Conservation (phyloP, 2,113 vertebrate species). For the Lophius piscatorius region DNA sequence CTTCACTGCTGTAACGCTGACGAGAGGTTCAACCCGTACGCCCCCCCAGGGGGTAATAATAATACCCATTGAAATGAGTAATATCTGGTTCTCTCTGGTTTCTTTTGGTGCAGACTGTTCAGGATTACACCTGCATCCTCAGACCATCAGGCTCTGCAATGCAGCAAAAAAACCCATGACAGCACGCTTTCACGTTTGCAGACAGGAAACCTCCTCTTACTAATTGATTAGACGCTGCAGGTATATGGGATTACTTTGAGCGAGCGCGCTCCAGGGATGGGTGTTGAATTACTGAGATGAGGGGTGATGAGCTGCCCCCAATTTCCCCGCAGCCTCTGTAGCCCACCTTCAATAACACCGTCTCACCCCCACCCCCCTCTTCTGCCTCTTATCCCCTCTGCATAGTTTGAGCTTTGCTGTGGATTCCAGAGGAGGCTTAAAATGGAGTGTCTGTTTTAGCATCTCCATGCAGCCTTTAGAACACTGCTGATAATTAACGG, state of each 20-base stretch:
- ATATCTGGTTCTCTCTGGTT: slow-evolving; percentile 10
- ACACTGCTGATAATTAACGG: slow-evolving; percentile 1
- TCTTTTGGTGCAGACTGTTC: slow-evolving; percentile 11
- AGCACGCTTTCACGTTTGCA: slow-evolving; percentile 19
- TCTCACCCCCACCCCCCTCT: slow-evolving; percentile 7
- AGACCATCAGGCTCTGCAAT: slow-evolving; percentile 34
- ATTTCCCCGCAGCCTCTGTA: slow-evolving; percentile 17
- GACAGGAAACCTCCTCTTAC: slow-evolving; percentile 32
- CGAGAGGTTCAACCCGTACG: neutral
- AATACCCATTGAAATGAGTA: neutral
- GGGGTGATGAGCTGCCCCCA: slow-evolving; percentile 31
- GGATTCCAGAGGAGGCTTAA: slow-evolving; percentile 16
- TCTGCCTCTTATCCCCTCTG: slow-evolving; percentile 7
- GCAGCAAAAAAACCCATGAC: slow-evolving; percentile 23
- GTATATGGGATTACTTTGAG: slow-evolving; percentile 46
- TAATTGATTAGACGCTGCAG: slow-evolving; percentile 51
- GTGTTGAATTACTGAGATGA: slow-evolving; percentile 37
- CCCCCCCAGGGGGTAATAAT: neutral
- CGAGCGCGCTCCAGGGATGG: slow-evolving; percentile 12
- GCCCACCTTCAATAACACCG: neutral
- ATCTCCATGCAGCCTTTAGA: slow-evolving; percentile 22
- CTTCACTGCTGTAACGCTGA: neutral
- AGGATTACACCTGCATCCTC: slow-evolving; percentile 18
- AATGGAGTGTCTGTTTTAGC: slow-evolving; percentile 24
- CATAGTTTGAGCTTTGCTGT: slow-evolving; percentile 34